Evolutionary conservation across 2,113 vertebrate species (phyloP), one percentile per base, ranked within the genome.

Genomic region (Climacteris rufus): DNA sequence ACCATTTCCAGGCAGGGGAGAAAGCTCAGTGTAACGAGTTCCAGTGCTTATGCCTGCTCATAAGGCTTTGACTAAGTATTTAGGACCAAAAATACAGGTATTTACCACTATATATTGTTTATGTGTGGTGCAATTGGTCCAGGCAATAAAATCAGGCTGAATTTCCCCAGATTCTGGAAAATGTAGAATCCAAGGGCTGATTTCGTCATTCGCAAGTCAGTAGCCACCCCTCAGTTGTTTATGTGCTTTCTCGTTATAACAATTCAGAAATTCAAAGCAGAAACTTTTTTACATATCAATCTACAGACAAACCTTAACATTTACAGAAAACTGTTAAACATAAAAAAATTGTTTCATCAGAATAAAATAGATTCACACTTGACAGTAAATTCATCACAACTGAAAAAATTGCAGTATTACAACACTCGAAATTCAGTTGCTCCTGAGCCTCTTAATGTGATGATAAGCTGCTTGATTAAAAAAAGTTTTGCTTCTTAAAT

Each of bases 401-500:
- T 54, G 70, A 72, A 89, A 91, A 87, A 65, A 53, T 2, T n/a
- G n/a, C 42, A 86, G 37, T 9, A 40, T 63, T 71, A 31, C 57
- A 76, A 50, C 40, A 44, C 20, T 66, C 1, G 0, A 15, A 70
- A 79, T 91, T 68, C 91, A 79, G 4, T 47, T 87, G 83, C 42
- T 60, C 39, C 72, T 56, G 72, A 92, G 60, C 21, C 18, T 85
- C 44, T 88, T 86, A 89, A 96, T 74, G 54, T 44, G 66, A 87
- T 94, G 93, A 57, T 90, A 82, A 94, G 84, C 87, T 90, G 78
- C 84, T 80, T 91, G 81, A 91, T 95, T 83, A 70, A 50, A 87
- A 81, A 56, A 89, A 15, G 70, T 76, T 85, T 87, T 94, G 27
- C 37, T 79, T 80, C 94, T 93, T 72, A 76, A 87, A 89, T 93